A percentile compares a stretch with the other conserved stretches of the same genome.
phyloP scores from a whole-genome alignment of 2,113 vertebrate species.

The Chunga burmeisteri region DNA sequence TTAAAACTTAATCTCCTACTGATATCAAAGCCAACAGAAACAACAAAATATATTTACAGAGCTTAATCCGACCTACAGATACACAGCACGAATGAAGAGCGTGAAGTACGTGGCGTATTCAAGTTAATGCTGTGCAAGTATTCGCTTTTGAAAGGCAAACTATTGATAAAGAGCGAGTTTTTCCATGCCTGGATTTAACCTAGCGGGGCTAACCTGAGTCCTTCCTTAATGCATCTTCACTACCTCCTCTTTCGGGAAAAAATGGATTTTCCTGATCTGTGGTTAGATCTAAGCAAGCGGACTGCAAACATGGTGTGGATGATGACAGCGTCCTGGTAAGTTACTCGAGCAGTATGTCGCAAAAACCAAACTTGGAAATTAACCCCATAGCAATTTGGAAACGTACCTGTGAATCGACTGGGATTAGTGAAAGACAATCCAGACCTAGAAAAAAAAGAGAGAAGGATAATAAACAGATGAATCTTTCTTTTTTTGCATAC shows the following conservation, averaged over 20 bases:
- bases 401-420: slow-evolving; percentile 93
- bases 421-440: slow-evolving; percentile 95
- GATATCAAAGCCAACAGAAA: not conserved
- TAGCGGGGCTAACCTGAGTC: not conserved
- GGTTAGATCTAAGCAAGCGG: not conserved
- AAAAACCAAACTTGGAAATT: not conserved
- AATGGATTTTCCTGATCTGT: not conserved
- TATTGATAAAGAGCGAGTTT: not conserved
- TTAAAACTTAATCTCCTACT: not conserved
- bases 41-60: too few relatives aligned
- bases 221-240: not conserved
- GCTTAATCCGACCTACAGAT: not conserved
- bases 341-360: accelerated
- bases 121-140: not conserved
- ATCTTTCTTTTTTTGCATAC: not conserved
- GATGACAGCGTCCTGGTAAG: not conserved
- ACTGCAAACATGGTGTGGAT: not conserved
- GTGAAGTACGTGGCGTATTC: accelerated
- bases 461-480: not conserved
- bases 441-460: slow-evolving; percentile 81
- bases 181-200: not conserved
- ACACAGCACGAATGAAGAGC: not conserved
- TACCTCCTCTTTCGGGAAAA: not conserved
- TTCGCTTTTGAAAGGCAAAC: not conserved
- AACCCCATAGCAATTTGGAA: slow-evolving; percentile 18